These are phyloP conservation scores for Pygmarrhopalites habei DNA, from an alignment of 1,140 invertebrate species.

Conservation along the genomic window DNA sequence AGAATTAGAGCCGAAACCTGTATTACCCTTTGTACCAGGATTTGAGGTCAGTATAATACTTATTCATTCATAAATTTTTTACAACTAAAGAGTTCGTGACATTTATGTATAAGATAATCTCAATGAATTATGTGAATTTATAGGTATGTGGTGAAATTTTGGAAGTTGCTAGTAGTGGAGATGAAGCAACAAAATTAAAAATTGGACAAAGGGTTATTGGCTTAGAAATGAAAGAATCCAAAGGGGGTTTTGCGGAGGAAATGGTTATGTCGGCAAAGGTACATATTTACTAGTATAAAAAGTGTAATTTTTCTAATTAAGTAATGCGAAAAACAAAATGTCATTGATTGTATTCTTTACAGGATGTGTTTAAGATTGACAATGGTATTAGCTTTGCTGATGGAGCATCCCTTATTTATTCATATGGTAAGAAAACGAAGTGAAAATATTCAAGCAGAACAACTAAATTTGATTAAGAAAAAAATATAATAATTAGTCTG, in stretches of 20 bases:
- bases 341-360: slow-evolving; percentile 34
- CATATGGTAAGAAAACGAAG: no score
- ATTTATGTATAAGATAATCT: no score
- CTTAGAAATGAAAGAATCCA: slow-evolving; percentile 47
- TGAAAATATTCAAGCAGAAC: no score
- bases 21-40: slow-evolving; percentile 50
- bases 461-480: no score
- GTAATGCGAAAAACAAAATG: slow-evolving; percentile 37
- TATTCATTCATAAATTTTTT: no score
- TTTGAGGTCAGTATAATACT: slow-evolving; percentile 50
- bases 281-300: slow-evolving; percentile 20
- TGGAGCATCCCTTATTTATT: slow-evolving; percentile 50
- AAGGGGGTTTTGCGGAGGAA: slow-evolving; percentile 51
- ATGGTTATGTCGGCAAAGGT: slow-evolving; percentile 49
- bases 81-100: no score
- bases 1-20: slow-evolving; percentile 45
- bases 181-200: slow-evolving; percentile 14
- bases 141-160: slow-evolving; percentile 40
- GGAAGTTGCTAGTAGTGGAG: slow-evolving; percentile 19
- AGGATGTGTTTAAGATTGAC: slow-evolving; percentile 55
- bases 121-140: no score
- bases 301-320: slow-evolving; percentile 2
- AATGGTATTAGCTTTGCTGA: slow-evolving; percentile 45
- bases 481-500: no score
- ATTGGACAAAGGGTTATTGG: slow-evolving; percentile 49